These are phyloP conservation scores for Cydia pomonella DNA, from an alignment of 1,140 invertebrate species.

Conservation along the genomic window DNA sequence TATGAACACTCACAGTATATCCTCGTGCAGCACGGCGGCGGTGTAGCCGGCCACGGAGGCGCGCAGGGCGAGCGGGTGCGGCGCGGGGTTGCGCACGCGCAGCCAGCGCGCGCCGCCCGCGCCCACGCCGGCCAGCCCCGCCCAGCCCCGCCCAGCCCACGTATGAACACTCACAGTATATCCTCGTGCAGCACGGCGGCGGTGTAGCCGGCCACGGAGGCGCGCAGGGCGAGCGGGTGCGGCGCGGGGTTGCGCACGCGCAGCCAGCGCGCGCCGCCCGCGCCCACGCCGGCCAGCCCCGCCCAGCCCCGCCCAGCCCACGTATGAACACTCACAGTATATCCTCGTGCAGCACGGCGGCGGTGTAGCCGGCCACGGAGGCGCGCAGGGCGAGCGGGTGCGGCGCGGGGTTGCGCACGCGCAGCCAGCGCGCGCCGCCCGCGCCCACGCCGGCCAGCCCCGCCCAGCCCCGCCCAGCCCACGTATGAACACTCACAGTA, in stretches of 20 bases:
- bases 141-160: slow-evolving; percentile 41
- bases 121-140: slow-evolving; percentile 44
- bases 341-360: slow-evolving; percentile 36
- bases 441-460: slow-evolving; percentile 45
- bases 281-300: slow-evolving; percentile 44
- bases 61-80: slow-evolving; percentile 40
- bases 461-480: slow-evolving; percentile 41
- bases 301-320: slow-evolving; percentile 42
- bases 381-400: slow-evolving; percentile 39
- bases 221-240: slow-evolving; percentile 39
- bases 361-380: slow-evolving; percentile 16
- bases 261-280: slow-evolving; percentile 41
- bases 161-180: slow-evolving; percentile 28
- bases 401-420: slow-evolving; percentile 42
- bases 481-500: slow-evolving; percentile 24
- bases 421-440: slow-evolving; percentile 40
- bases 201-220: slow-evolving; percentile 15
- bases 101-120: slow-evolving; percentile 42
- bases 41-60: slow-evolving; percentile 14
- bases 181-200: slow-evolving; percentile 36
- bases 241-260: slow-evolving; percentile 43
- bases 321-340: slow-evolving; percentile 27
- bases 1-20: slow-evolving; percentile 31
- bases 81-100: slow-evolving; percentile 42
- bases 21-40: slow-evolving; percentile 36